Evolutionary conservation across 2,888 invertebrate species (phyloP), one percentile per base, ranked within the genome.

Genomic region (Sycophila texana): DNA sequence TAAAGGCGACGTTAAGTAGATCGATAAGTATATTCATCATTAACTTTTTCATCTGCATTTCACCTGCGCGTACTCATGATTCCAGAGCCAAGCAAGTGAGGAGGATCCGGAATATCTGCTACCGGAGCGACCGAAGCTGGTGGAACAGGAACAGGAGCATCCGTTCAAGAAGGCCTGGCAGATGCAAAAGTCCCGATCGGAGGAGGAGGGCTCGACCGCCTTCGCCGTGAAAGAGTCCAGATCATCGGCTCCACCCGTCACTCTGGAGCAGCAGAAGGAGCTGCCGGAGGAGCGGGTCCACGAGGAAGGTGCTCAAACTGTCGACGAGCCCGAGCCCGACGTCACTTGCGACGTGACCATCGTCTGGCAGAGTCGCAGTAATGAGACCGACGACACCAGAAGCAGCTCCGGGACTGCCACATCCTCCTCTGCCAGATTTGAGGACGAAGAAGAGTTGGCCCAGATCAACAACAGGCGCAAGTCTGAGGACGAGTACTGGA

Each of bases 151-250:
- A 57, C 86, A 89, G 18, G 89, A 89, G 71, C 90, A 90, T 84
- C 90, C 90, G 0, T 90, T 90, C 49, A 89, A 89, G 70, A 90
- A 88, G 70, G 90, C 90, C 10, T 90, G 90, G 90, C 90, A 90
- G 75, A 84, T 89, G 84, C 90, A 90, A 63, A 90, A 90, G 58
- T 90, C 90, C 2, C 83, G 87, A 7, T 90, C 90, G 0, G 90
- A 90, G 72, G 90, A 90, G 70, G 90, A 90, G 22, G 86, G 88
- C 57, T 83, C 87, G 0, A 74, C 84, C 13, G 86, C 84, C 47
- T 87, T 86, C 72, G 77, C 83, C 2, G 84, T 86, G 12, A 87
- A 86, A 70, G 87, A 87, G 39, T n/a, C 75, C 4, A 84, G 82
- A 71, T 66, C 75, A 13, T 20, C 79, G 13, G 13, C 66, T 0